Conservation (phyloP, 2,797 vertebrate species). For the Ataeniobius toweri region DNA sequence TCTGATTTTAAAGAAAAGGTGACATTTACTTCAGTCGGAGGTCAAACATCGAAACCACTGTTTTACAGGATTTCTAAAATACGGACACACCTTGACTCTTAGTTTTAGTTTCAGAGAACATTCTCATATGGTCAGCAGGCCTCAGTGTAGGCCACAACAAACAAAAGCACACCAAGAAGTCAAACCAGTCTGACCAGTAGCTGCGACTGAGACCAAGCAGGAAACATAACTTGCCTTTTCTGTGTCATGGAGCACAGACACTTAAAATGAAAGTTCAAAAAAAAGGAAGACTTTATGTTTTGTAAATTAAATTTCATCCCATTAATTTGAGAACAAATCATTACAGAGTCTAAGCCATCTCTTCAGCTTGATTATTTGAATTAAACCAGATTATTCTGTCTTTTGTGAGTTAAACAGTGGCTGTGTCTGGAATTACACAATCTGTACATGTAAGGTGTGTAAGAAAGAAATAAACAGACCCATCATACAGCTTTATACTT, state of each 20-base stretch:
- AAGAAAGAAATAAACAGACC: neutral
- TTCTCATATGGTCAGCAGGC: neutral
- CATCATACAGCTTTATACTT: neutral
- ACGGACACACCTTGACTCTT: neutral
- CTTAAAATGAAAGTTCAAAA: neutral
- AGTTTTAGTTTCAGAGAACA: neutral
- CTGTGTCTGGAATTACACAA: neutral
- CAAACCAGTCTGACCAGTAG: conserved; percentile 68
- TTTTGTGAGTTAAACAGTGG: neutral
- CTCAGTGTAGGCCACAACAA: conserved; percentile 37
- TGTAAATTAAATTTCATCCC: neutral
- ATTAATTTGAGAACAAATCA: neutral
- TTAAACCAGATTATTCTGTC: neutral
- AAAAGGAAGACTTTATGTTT: neutral
- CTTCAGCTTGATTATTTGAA: too few species aligned
- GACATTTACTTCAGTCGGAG: neutral
- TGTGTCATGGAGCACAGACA: neutral
- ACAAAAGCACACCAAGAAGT: conserved; percentile 9
- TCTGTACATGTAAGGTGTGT: neutral
- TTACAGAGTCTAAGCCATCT: neutral
- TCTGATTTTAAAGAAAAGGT: conserved; percentile 5
- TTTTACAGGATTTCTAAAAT: neutral
- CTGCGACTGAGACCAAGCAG: conserved; percentile 6
- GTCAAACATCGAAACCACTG: neutral
- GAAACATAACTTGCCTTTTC: conserved; percentile 5